phyloP scores from a whole-genome alignment of 2,888 invertebrate species.

The Dynastes tityus region DNA sequence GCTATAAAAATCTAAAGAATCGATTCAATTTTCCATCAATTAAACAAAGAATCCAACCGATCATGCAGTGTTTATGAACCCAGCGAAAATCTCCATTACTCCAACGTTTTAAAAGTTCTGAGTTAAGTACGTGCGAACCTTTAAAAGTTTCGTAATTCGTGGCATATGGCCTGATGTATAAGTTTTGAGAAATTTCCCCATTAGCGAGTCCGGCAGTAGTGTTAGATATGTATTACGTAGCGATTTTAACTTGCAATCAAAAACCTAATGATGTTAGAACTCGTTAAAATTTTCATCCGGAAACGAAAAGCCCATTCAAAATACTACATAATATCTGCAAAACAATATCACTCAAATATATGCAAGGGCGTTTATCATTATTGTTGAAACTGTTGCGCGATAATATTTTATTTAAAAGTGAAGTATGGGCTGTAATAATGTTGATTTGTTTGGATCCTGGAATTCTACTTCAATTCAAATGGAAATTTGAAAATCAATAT shows the following conservation, averaged over 20 bases:
- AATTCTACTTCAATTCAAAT: not conserved
- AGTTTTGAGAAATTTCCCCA: conserved; percentile 14
- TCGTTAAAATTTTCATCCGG: too few species aligned
- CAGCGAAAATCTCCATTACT: not conserved
- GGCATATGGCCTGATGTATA: conserved; percentile 7
- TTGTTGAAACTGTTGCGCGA: not conserved
- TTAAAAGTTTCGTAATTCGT: conserved; percentile 29
- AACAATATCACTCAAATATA: conserved; percentile 1
- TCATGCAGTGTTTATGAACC: conserved; percentile 11
- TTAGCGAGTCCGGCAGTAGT: not conserved
- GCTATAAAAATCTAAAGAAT: too few species aligned
- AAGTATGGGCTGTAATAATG: conserved; percentile 17
- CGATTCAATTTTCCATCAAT: not conserved
- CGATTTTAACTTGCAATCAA: too few species aligned
- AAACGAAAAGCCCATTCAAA: too few species aligned
- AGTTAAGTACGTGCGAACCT: conserved; percentile 28
- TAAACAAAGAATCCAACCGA: not conserved
- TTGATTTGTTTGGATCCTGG: not conserved
- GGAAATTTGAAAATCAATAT: conserved; percentile 15
- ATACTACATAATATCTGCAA: too few species aligned
- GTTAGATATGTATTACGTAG: not conserved
- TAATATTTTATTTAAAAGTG: conserved; percentile 1
- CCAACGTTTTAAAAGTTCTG: not conserved
- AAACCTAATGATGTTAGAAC: too few species aligned
- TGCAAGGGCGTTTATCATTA: not conserved